Conservation (phyloP, 1,140 invertebrate genomes). For the Rhopalosiphum maidis region DNA sequence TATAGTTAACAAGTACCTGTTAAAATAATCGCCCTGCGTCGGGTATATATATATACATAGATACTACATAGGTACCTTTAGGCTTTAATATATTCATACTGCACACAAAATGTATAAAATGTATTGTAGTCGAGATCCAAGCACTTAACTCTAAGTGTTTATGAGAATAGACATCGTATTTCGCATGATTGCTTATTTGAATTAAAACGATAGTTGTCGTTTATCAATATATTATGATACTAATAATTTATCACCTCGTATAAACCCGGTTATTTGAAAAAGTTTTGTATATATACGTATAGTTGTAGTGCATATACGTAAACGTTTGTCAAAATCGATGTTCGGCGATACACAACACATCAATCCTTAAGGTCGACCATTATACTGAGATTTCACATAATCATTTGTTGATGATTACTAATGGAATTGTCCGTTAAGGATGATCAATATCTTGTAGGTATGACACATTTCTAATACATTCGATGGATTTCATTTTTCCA, state of each 20-base stretch:
- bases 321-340: constrained; percentile 17
- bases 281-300: not conserved
- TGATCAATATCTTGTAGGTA: not conserved
- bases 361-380: constrained; percentile 7
- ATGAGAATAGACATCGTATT: not conserved
- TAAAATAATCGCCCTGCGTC: not conserved
- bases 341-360: constrained; percentile 1
- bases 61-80: not conserved
- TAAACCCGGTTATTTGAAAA: not conserved
- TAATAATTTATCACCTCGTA: constrained; percentile 1
- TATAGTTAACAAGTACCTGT: not conserved
- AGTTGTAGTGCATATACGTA: not conserved
- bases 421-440: not conserved
- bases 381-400: constrained; percentile 15
- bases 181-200: not conserved
- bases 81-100: not conserved
- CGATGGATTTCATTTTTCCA: not conserved
- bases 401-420: not conserved
- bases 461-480: not conserved
- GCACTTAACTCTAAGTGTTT: constrained; percentile 2
- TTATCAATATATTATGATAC: not conserved
- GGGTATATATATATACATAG: too few species aligned
- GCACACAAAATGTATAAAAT: not conserved
- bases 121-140: not conserved
- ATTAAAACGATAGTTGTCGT: constrained; percentile 6